phyloP scores from a whole-genome alignment of 2,888 invertebrate species.

The Cataglyphis altisquamis region DNA sequence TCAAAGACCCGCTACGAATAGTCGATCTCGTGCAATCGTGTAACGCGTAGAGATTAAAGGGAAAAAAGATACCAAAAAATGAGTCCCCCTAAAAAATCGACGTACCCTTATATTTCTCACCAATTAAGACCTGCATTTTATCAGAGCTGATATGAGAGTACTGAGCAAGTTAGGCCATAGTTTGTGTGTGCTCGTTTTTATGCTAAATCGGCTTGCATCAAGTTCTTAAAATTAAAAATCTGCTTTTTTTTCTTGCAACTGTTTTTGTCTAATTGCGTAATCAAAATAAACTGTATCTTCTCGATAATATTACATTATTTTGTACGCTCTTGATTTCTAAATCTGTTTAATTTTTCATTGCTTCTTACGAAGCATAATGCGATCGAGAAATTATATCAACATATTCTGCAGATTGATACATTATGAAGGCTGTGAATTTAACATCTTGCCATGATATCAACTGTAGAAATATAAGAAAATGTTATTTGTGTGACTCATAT shows the following conservation, averaged over 20 bases:
- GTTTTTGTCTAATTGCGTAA: too few relatives aligned
- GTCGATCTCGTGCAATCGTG: constrained; percentile 42
- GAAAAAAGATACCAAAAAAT: not conserved
- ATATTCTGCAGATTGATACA: not conserved
- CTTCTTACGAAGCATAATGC: not conserved
- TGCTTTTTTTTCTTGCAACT: too few relatives aligned
- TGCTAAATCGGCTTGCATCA: too few relatives aligned
- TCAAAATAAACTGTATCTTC: not conserved
- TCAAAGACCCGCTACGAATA: constrained; percentile 7
- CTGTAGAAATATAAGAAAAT: not conserved
- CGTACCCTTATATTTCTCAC: not conserved
- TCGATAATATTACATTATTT: too few relatives aligned
- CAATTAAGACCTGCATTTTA: not conserved
- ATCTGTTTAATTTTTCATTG: not conserved
- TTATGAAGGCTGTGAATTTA: too few relatives aligned
- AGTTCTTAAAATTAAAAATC: too few relatives aligned
- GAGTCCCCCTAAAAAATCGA: not conserved
- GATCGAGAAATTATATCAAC: not conserved
- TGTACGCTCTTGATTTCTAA: not conserved
- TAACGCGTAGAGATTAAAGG: not conserved
- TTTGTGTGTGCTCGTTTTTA: not conserved
- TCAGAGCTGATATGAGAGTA: not conserved
- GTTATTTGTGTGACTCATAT: not conserved
- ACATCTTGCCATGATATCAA: not conserved
- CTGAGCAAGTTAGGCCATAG: not conserved